These are phyloP conservation scores for Euspilapteryx auroguttella DNA, from an alignment of 2,888 invertebrate genomes.

Conservation along the genomic window DNA sequence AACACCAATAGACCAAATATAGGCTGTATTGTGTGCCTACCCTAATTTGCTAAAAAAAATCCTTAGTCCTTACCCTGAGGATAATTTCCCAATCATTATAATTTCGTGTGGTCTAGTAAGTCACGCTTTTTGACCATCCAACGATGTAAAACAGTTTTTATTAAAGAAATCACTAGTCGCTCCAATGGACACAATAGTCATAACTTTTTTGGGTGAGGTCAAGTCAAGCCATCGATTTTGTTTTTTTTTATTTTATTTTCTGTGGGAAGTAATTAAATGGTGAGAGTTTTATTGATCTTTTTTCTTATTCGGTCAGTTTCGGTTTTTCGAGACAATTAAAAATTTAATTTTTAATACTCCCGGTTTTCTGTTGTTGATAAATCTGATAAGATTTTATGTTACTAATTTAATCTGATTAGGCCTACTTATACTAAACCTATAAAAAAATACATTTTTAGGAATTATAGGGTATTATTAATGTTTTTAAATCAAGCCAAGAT, in stretches of 20 bases:
- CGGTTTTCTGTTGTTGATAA: too few species aligned
- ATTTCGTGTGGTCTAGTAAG: conserved; percentile 17
- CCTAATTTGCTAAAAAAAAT: neutral
- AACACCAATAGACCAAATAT: neutral
- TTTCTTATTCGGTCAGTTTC: too few species aligned
- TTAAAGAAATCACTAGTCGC: conserved; percentile 18
- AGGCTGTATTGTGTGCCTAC: too few species aligned
- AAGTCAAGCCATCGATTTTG: conserved; percentile 7
- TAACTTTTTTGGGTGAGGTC: conserved; percentile 14
- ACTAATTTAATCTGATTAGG: too few species aligned
- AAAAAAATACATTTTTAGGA: too few species aligned
- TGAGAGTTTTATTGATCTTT: neutral
- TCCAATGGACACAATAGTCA: conserved; percentile 21
- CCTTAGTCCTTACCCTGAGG: neutral
- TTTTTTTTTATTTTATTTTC: conserved; percentile 4
- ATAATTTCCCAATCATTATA: neutral
- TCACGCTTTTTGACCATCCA: conserved; percentile 20
- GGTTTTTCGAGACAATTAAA: too few species aligned
- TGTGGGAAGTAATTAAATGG: neutral
- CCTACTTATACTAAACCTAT: too few species aligned
- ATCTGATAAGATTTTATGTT: too few species aligned
- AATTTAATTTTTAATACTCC: too few species aligned
- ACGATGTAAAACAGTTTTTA: neutral
- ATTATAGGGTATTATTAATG: too few species aligned
- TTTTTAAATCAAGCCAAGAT: too few species aligned